Conservation (phyloP, 23 tunicate species). For the Halocynthia aurantium region DNA sequence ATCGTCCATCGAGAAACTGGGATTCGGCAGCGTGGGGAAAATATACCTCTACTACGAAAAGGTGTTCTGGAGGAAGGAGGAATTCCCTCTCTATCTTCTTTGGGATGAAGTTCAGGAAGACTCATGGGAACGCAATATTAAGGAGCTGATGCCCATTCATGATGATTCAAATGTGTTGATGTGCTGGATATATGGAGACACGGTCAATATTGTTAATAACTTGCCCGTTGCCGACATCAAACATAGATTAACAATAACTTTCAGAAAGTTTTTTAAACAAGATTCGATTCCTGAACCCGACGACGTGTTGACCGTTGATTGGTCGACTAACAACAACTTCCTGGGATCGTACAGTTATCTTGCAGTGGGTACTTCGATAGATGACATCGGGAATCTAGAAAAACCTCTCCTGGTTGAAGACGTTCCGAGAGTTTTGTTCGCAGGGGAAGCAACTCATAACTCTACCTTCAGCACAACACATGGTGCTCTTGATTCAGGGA, state of each 20-base stretch:
- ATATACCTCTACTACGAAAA: constrained; percentile 36
- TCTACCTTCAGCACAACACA: constrained; percentile 20
- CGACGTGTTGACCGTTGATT: neutral
- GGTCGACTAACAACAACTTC: neutral
- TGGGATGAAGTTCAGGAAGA: neutral
- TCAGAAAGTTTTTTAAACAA: neutral
- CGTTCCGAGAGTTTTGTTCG: constrained; percentile 14
- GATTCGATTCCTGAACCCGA: neutral
- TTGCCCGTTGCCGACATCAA: neutral
- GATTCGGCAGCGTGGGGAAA: constrained; percentile 34
- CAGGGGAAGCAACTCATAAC: constrained; percentile 33
- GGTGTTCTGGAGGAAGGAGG: constrained; percentile 24
- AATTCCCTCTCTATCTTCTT: neutral
- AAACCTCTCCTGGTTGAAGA: constrained; percentile 4
- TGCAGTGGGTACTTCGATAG: neutral
- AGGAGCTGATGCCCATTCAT: neutral
- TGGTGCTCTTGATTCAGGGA: constrained; percentile 23
- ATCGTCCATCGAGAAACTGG: constrained; percentile 23
- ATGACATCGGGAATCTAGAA: neutral
- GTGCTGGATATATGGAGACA: no score
- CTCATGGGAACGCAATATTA: no score
- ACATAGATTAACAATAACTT: no score
- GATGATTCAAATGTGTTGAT: neutral
- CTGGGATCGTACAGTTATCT: constrained; percentile 20
- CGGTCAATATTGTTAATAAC: neutral